Evolutionary conservation across 2,113 vertebrate species (phyloP).

Genomic region (Ictalurus punctatus): DNA sequence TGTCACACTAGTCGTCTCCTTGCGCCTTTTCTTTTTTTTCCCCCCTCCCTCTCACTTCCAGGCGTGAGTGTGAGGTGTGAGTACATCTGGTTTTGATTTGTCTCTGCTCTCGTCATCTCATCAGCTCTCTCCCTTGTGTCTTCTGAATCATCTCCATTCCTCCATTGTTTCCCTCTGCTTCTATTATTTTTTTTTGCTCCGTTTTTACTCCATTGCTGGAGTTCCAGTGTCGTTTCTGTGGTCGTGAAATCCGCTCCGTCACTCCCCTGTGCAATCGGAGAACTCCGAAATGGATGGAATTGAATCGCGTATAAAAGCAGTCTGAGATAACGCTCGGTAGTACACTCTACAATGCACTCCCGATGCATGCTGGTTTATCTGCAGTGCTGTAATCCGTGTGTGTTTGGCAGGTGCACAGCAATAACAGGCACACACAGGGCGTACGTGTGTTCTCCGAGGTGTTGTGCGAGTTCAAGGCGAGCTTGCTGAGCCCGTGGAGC

Average conservation of each 20-base stretch:
- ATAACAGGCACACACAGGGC: conserved; percentile 85
- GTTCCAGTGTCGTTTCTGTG: neutral
- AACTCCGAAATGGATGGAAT: neutral
- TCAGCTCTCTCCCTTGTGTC: neutral
- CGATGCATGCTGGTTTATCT: neutral
- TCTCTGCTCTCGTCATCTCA: conserved; percentile 14
- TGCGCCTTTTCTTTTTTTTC: neutral
- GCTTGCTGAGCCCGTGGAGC: conserved; percentile 80
- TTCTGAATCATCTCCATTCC: neutral
- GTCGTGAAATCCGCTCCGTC: neutral
- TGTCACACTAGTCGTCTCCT: conserved; percentile 41
- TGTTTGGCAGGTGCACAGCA: conserved; percentile 83
- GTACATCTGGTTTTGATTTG: conserved; percentile 24
- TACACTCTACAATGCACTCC: neutral
- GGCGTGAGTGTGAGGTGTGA: conserved; percentile 6
- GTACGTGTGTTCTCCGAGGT: conserved; percentile 84
- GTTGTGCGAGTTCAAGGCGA: conserved; percentile 81
- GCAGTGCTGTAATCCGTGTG: too few relatives aligned
- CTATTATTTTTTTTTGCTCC: neutral
- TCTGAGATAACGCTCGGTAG: neutral
- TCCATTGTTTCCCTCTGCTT: neutral
- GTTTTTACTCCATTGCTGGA: neutral
- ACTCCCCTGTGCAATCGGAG: neutral
- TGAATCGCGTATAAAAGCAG: neutral
- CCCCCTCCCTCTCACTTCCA: neutral